phyloP scores from a whole-genome alignment of 2,113 vertebrate species.

The Cheirogaleus medius region DNA sequence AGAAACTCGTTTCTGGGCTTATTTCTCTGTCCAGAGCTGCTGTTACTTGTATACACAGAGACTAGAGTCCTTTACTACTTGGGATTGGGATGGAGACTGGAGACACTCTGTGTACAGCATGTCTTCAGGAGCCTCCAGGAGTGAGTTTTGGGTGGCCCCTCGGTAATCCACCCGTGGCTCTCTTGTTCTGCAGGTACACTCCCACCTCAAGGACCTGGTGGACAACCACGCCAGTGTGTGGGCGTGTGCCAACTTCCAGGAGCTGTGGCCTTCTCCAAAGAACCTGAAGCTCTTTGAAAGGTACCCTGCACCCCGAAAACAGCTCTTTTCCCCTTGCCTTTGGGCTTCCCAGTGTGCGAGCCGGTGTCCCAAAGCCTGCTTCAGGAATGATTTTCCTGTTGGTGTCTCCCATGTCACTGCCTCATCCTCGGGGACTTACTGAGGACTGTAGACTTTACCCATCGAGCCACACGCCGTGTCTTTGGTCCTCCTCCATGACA shows the following conservation, averaged over 20 bases:
- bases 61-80: background rate
- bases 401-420: background rate
- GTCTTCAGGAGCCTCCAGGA: background rate
- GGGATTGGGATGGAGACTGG: background rate
- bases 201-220: conserved; percentile 92
- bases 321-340: background rate
- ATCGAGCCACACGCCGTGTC: accelerated
- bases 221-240: conserved; percentile 95
- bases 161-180: background rate
- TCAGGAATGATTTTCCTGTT: background rate
- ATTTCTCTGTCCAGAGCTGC: background rate
- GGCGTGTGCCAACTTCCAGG: conserved; percentile 94
- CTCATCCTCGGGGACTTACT: background rate
- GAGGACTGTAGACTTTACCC: background rate
- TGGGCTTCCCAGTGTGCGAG: background rate
- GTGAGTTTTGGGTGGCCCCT: background rate
- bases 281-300: conserved; percentile 95
- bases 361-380: background rate
- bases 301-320: conserved; percentile 76
- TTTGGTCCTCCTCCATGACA: background rate
- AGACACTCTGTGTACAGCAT: background rate
- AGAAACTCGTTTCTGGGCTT: background rate
- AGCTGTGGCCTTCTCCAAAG: conserved; percentile 93
- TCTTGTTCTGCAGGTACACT: conserved; percentile 88
- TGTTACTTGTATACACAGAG: background rate